Evolutionary conservation across 2,888 invertebrate genomes (phyloP).

Genomic region (Flexamia atlantica): DNA sequence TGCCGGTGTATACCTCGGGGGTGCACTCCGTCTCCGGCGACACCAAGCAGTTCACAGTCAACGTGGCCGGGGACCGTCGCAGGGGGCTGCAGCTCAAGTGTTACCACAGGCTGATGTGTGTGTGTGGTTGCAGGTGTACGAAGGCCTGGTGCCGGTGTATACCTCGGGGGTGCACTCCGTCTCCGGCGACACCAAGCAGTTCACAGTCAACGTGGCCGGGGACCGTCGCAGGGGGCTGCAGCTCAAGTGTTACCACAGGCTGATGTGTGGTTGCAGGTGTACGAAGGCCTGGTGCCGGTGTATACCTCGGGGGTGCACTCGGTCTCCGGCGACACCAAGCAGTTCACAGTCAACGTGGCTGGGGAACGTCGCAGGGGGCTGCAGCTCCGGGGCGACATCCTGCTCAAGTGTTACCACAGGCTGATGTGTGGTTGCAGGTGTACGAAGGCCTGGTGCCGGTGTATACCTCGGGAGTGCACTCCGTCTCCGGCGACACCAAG

Average conservation of each 20-base stretch:
- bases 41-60: slow-evolving; percentile 83
- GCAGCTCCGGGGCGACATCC: slow-evolving; percentile 91
- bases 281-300: slow-evolving; percentile 93
- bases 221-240: slow-evolving; percentile 80
- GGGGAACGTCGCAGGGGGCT: slow-evolving; percentile 81
- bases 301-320: slow-evolving; percentile 91
- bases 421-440: slow-evolving; percentile 74
- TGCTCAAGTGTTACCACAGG: slow-evolving; percentile 90
- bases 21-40: slow-evolving; percentile 83
- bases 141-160: slow-evolving; percentile 93
- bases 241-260: slow-evolving; percentile 88
- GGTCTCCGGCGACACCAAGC: slow-evolving; percentile 81
- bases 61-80: slow-evolving; percentile 80
- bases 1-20: slow-evolving; percentile 92
- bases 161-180: slow-evolving; percentile 89
- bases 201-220: slow-evolving; percentile 84
- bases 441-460: slow-evolving; percentile 95
- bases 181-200: slow-evolving; percentile 81
- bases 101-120: slow-evolving; percentile 79
- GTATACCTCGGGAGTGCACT: slow-evolving; percentile 90
- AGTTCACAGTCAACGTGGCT: slow-evolving; percentile 84
- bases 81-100: slow-evolving; percentile 88
- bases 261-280: slow-evolving; percentile 80
- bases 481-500: slow-evolving; percentile 81
- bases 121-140: slow-evolving; percentile 88